Conservation (phyloP, 64 coral and sea anemone species). For the Hydrozoanthus tunicans region DNA sequence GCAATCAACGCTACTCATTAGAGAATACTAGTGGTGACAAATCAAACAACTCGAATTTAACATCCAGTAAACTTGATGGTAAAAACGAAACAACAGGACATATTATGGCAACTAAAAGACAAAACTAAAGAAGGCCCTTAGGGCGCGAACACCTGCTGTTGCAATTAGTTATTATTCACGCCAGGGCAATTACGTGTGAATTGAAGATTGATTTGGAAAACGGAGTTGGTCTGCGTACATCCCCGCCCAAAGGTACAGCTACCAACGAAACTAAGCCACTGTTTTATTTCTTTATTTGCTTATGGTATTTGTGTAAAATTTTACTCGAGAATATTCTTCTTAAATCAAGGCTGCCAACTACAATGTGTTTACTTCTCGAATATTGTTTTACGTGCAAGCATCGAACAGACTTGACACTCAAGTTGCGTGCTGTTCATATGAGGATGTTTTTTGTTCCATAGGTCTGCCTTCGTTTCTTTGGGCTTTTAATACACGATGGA, state of each 20-base stretch:
- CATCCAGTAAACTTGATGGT: too few relatives aligned
- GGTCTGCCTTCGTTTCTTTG: background rate
- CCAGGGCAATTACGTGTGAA: conserved; percentile 33
- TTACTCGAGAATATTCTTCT: background rate
- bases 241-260: conserved; percentile 6
- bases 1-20: too few relatives aligned
- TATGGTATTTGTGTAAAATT: background rate
- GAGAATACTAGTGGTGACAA: too few relatives aligned
- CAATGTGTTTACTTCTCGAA: background rate
- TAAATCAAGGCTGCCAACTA: background rate
- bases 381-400: too few relatives aligned
- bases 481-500: background rate
- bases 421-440: too few relatives aligned
- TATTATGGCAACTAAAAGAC: too few relatives aligned
- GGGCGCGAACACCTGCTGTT: background rate
- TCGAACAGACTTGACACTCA: too few relatives aligned
- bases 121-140: background rate
- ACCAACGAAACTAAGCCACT: background rate
- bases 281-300: background rate
- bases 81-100: too few relatives aligned
- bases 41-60: too few relatives aligned
- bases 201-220: conserved; percentile 6
- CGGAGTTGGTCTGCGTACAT: background rate
- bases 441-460: too few relatives aligned
- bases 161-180: conserved; percentile 34